A percentile compares a stretch with the other conserved stretches of the same genome.
phyloP scores from a whole-genome alignment of 2,113 vertebrate genomes.

The Daphoenositta chrysoptera region DNA sequence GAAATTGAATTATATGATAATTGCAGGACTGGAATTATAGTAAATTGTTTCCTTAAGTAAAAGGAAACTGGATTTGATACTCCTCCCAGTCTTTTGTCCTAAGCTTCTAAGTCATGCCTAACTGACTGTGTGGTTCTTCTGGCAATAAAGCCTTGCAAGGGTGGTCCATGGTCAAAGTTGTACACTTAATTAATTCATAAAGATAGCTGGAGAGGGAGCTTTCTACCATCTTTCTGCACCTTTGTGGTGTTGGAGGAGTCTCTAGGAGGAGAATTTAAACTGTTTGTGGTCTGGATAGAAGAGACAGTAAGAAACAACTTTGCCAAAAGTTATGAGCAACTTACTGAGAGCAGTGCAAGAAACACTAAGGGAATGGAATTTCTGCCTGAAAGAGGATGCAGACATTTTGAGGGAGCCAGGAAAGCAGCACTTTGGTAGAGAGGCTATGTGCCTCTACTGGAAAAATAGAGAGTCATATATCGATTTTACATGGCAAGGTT shows the following conservation, averaged over 20 bases:
- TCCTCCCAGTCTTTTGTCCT: neutral
- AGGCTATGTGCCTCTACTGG: neutral
- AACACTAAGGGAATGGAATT: neutral
- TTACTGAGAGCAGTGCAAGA: neutral
- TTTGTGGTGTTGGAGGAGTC: neutral
- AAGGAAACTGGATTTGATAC: neutral
- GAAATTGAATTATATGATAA: constrained; percentile 10
- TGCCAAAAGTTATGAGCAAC: neutral
- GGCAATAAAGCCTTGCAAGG: neutral
- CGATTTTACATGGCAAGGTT: neutral
- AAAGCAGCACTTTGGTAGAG: neutral
- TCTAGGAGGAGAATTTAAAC: neutral
- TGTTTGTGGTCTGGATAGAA: neutral
- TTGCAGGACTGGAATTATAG: neutral
- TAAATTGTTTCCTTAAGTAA: constrained; percentile 29
- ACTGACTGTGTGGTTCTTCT: neutral
- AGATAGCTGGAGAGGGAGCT: neutral
- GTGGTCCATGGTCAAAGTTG: neutral
- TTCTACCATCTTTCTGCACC: neutral
- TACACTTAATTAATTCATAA: neutral
- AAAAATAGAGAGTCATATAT: neutral
- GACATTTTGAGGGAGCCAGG: neutral
- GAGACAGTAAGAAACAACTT: neutral
- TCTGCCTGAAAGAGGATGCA: neutral
- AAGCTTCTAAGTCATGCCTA: neutral